phyloP scores from a whole-genome alignment of 64 coral and sea anemone species.

The Montipora efflorescens region DNA sequence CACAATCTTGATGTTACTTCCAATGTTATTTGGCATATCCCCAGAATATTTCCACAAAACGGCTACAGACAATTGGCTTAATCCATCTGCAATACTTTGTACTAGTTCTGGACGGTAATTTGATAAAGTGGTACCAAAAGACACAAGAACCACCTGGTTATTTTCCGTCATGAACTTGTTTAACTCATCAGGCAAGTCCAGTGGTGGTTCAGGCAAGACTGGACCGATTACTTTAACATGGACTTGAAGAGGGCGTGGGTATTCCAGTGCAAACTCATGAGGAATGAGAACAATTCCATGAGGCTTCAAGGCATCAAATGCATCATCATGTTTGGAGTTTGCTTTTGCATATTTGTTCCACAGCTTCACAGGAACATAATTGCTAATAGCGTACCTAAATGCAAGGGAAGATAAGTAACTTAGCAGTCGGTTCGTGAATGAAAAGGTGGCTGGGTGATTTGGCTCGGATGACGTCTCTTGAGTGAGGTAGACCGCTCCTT shows the following conservation, averaged over 20 bases:
- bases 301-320: slow-evolving; percentile 49
- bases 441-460: slow-evolving; percentile 4
- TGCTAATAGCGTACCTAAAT: neutral
- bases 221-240: slow-evolving; percentile 65
- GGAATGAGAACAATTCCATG: slow-evolving; percentile 17
- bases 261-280: slow-evolving; percentile 64
- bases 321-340: slow-evolving; percentile 30
- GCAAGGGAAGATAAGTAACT: slow-evolving; percentile 8
- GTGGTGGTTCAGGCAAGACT: slow-evolving; percentile 45
- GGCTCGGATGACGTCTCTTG: neutral
- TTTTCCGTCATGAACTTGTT: too few species aligned
- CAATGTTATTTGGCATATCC: too few species aligned
- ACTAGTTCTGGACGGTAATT: too few species aligned
- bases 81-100: too few species aligned
- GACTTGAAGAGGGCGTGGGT: slow-evolving; percentile 37
- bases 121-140: too few species aligned
- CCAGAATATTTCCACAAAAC: too few species aligned
- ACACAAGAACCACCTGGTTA: too few species aligned
- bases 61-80: too few species aligned
- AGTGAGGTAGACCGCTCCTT: slow-evolving; percentile 43
- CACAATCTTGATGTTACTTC: too few species aligned
- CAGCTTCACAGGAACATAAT: too few species aligned
- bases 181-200: slow-evolving; percentile 40
- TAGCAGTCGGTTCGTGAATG: slow-evolving; percentile 55
- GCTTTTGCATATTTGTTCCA: too few species aligned